Evolutionary conservation across 2,797 vertebrate species (phyloP), one percentile per base, ranked within the genome.

Genomic region (Scomberomorus guttatus): DNA sequence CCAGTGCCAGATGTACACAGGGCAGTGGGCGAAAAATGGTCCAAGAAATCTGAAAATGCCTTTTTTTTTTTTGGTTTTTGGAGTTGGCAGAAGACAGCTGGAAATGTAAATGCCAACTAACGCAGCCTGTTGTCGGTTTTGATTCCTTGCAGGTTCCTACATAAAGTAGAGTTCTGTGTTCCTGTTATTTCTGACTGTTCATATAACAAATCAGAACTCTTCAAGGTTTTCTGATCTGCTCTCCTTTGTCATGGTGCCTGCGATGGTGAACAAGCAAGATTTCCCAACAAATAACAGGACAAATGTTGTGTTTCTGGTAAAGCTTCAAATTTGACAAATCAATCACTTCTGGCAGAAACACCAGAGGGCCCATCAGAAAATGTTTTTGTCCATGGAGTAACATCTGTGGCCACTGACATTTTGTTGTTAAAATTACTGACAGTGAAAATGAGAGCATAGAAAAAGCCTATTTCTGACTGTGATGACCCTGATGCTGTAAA

Each of bases 1-100:
- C 25, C 46, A 70, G 48, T 70, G 73, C 61, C 73, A 82, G 42
- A 72, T 22, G 66, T 61, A 79, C 51, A 62, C 7, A 76, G 24
- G 44, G 39, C 52, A 76, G 20, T 48, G 17, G 60, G 22, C n/a
- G 68, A 29, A 67, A 39, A 12, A 48, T 42, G 39, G 27, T 37
- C 39, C 32, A 75, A 64, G 50, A 74, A 46, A 83, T 37, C 60
- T 37, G 55, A 69, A 50, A 56, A 42, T 34, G 29, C 2, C 3
- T 72, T 9, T 22, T n/a, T n/a, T n/a, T n/a, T n/a, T n/a, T n/a
- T n/a, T n/a, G 4, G 25, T 61, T 84, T 20, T 37, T 18, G 1
- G 39, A 34, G 51, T 59, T 51, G 48, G 54, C 22, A 37, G n/a
- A 62, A 50, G 18, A 3, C 18, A 9, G 37, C 12, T 39, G 39